Evolutionary conservation across 2,797 vertebrate genomes (phyloP).

Genomic region (Phalanger gymnotis): DNA sequence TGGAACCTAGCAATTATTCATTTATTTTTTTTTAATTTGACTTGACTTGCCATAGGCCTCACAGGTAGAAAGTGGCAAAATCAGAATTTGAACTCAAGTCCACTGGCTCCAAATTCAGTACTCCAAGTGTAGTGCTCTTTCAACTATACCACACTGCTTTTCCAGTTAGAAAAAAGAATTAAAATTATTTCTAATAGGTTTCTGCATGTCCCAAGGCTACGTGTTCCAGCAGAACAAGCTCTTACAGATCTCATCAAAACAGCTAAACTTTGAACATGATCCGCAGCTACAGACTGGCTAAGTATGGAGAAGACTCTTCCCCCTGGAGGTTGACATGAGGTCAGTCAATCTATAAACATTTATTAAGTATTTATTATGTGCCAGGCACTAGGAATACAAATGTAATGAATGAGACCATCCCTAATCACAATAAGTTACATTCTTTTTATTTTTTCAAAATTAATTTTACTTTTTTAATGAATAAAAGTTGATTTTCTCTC

Average conservation of each 20-base stretch:
- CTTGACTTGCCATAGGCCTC: neutral
- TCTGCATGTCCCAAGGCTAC: neutral
- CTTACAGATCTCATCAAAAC: neutral
- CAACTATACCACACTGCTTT: neutral
- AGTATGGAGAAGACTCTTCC: neutral
- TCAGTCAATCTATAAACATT: neutral
- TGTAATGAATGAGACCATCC: neutral
- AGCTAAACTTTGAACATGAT: neutral
- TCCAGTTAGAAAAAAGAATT: neutral
- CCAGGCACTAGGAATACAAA: neutral
- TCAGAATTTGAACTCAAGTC: neutral
- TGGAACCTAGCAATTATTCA: fast-evolving
- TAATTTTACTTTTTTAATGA: neutral
- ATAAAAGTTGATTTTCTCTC: neutral
- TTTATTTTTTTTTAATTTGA: too few relatives aligned
- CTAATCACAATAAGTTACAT: neutral
- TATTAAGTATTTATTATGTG: neutral
- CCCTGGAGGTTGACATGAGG: neutral
- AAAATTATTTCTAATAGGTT: neutral
- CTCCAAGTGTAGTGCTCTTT: neutral
- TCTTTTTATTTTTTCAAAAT: neutral
- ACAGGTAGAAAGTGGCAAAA: neutral
- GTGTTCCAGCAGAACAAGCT: neutral
- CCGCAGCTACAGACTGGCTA: neutral
- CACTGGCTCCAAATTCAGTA: neutral